Base-by-base conservation (phyloP, 2,113 vertebrate species). In the Gavialis gangeticus region DNA sequence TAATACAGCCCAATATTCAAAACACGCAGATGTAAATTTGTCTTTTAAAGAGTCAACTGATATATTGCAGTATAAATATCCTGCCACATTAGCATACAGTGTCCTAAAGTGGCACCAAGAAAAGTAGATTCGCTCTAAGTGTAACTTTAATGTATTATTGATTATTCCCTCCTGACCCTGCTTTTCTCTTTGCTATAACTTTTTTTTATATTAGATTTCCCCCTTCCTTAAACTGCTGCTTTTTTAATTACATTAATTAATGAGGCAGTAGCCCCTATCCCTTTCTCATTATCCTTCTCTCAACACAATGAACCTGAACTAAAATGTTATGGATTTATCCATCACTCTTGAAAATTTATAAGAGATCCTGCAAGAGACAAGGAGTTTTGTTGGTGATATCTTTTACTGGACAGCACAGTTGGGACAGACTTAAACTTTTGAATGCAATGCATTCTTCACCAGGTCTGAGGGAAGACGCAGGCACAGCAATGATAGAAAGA, bases 11-110 rank as follows among this genome's bases (percentile, higher is more conserved):
- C 69, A 93, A 87, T 37, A 75, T 86, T 80, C 81, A 85, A 79
- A 93, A 92, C 34, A 82, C 62, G 78, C 60, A 84, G 85, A 94
- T 64, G 55, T 46, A 85, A 77, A 86, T 93, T 59, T 93, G 60
- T 46, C 91, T 1, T 86, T 87, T 89, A 88, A 94, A 77, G 69
- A 62, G 8, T 75, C 37, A 95, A 73, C 54, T 86, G 77, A 89
- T 89, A 71, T 96, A 46, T 16, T 66, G 34, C 58, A 62, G 71
- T 92, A 85, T 81, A 94, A 93, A 95, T 94, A 96, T 69, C 55
- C 54, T 2, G 0, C 24, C 1, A 4, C 25, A 84, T 88, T 91
- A 91, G 62, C 80, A 84, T 75, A 77, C n/a, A 69, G 64, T 46
- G 27, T 30, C 73, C 69, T 94, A 73, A 87, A 91, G 81, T 75